Percentiles rank a stretch among this genome's conserved stretches.
Evolutionary conservation across 2,888 invertebrate species (phyloP).

Genomic region (Megalurothrips usitatus): DNA sequence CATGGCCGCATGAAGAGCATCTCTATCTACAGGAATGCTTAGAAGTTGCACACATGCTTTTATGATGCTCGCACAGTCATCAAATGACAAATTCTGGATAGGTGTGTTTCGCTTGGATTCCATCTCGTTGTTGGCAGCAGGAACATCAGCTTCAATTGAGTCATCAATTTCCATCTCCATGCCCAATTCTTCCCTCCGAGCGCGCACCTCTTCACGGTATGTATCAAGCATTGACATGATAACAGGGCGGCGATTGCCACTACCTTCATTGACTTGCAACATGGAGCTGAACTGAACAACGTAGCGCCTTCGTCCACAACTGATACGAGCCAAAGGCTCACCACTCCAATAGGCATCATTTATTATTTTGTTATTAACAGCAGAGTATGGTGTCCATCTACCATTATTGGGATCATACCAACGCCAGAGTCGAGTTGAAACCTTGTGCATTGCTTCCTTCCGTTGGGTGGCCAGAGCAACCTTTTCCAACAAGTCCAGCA

Average conservation of each 20-base stretch:
- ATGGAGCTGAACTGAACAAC: conserved; percentile 72
- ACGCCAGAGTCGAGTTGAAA: conserved; percentile 64
- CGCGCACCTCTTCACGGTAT: conserved; percentile 34
- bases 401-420: conserved; percentile 80
- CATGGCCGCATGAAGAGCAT: conserved; percentile 71
- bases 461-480: conserved; percentile 64
- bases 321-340: conserved; percentile 63
- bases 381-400: conserved; percentile 71
- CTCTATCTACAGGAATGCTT: conserved; percentile 65
- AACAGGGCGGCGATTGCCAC: conserved; percentile 74
- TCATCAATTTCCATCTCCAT: conserved; percentile 40
- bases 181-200: conserved; percentile 37
- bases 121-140: background rate
- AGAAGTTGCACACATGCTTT: conserved; percentile 63
- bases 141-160: conserved; percentile 39
- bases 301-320: conserved; percentile 68
- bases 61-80: conserved; percentile 45
- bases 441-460: conserved; percentile 58
- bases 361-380: conserved; percentile 66
- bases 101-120: conserved; percentile 6
- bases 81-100: conserved; percentile 44
- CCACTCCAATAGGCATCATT: conserved; percentile 73
- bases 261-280: conserved; percentile 80
- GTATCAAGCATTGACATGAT: conserved; percentile 56
- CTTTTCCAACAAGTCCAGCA: conserved; percentile 73